These are phyloP conservation scores for Sericinus montela DNA, from an alignment of 2,888 invertebrate species.

Conservation along the genomic window DNA sequence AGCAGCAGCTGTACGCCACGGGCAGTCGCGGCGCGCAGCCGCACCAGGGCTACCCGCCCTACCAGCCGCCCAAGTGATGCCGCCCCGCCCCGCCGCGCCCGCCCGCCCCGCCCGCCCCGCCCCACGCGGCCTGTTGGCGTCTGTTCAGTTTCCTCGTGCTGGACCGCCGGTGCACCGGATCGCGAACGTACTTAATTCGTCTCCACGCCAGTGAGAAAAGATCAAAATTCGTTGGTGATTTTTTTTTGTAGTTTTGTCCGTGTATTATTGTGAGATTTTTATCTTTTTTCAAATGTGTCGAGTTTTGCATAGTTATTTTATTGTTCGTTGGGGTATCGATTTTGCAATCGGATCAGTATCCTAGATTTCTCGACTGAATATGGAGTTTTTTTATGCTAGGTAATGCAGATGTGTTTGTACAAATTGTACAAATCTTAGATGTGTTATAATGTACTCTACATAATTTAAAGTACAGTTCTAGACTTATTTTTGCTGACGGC, in stretches of 20 bases:
- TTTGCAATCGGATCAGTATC: slow-evolving; percentile 39
- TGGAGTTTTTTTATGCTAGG: slow-evolving; percentile 44
- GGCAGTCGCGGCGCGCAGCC: slow-evolving; percentile 66
- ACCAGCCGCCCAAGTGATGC: slow-evolving; percentile 73
- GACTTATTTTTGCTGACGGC: slow-evolving; percentile 64
- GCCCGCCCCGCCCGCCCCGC: too few species aligned
- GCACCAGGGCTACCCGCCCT: slow-evolving; percentile 67
- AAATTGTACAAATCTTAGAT: slow-evolving; percentile 67
- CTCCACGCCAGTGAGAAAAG: slow-evolving; percentile 37
- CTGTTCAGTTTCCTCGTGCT: slow-evolving; percentile 24
- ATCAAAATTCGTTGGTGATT: slow-evolving; percentile 51
- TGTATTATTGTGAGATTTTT: slow-evolving; percentile 26
- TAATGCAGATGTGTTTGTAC: slow-evolving; percentile 62
- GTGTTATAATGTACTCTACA: slow-evolving; percentile 67
- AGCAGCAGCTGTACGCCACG: slow-evolving; percentile 96
- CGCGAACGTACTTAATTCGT: slow-evolving; percentile 37
- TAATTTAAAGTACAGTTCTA: slow-evolving; percentile 71
- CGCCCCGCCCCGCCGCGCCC: too few species aligned
- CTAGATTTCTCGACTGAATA: slow-evolving; percentile 60
- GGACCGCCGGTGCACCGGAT: not conserved
- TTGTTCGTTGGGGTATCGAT: slow-evolving; percentile 32
- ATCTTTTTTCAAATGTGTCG: slow-evolving; percentile 19
- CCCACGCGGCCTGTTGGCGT: slow-evolving; percentile 33
- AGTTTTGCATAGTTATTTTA: slow-evolving; percentile 26
- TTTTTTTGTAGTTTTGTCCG: slow-evolving; percentile 22